These are phyloP conservation scores for Acestrorhynchus altus DNA, from an alignment of 2,797 vertebrate genomes.

Conservation along the genomic window DNA sequence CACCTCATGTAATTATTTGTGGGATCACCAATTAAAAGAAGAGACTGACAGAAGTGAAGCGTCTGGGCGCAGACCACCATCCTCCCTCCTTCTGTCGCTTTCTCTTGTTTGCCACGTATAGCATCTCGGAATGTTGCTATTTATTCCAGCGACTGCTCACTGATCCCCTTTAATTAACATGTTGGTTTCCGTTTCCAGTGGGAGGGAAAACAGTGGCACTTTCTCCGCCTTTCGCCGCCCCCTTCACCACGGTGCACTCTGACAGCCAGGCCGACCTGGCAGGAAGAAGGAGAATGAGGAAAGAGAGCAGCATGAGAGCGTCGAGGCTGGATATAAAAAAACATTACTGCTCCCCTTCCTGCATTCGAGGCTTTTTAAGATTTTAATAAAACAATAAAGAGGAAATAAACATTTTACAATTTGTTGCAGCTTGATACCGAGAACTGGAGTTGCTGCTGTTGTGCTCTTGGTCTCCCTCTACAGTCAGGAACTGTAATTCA, in stretches of 20 bases:
- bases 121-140: slow-evolving; percentile 69
- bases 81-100: slow-evolving; percentile 45
- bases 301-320: neutral
- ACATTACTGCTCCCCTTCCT: no score
- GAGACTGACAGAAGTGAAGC: slow-evolving; percentile 54
- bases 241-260: slow-evolving; percentile 47
- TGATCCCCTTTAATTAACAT: slow-evolving; percentile 75
- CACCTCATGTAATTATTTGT: slow-evolving; percentile 67
- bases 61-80: slow-evolving; percentile 37
- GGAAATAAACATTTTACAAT: no score
- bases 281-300: slow-evolving; percentile 14
- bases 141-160: slow-evolving; percentile 70
- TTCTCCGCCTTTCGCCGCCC: slow-evolving; percentile 64
- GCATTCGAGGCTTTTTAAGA: no score
- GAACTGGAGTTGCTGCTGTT: no score
- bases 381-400: no score
- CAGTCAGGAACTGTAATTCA: no score
- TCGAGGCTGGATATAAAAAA: neutral
- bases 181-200: slow-evolving; percentile 62
- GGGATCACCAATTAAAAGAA: slow-evolving; percentile 69
- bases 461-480: no score
- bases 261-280: slow-evolving; percentile 64
- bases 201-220: slow-evolving; percentile 66
- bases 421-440: no score
- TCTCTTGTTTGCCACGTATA: slow-evolving; percentile 11